Conservation (phyloP, 2,113 vertebrate species). For the Catagonus wagneri region DNA sequence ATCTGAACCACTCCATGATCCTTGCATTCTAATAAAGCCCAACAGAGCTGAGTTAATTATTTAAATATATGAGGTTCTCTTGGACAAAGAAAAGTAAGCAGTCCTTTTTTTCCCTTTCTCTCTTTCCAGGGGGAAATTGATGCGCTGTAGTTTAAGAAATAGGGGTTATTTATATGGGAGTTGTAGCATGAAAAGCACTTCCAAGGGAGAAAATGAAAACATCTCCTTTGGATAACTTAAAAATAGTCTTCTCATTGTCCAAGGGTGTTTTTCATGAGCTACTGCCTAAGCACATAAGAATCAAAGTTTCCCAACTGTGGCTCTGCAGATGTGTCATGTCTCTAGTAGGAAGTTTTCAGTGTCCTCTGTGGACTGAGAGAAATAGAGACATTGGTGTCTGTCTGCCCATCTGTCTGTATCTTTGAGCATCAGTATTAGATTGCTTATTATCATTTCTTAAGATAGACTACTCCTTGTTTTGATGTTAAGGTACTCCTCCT, state of each 20-base stretch:
- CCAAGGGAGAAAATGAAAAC: slow-evolving; percentile 53
- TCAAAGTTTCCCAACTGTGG: neutral
- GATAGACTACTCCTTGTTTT: neutral
- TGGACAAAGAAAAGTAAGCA: neutral
- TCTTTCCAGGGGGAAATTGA: slow-evolving; percentile 18
- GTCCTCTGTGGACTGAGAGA: neutral
- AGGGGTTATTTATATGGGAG: neutral
- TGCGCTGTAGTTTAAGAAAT: slow-evolving; percentile 10
- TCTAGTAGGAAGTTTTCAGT: slow-evolving; percentile 20
- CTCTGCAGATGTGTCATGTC: neutral
- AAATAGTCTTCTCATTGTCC: slow-evolving; percentile 55
- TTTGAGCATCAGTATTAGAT: neutral
- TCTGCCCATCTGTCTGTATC: neutral
- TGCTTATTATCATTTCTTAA: slow-evolving; percentile 41
- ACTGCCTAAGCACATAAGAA: slow-evolving; percentile 29
- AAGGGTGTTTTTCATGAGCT: slow-evolving; percentile 12
- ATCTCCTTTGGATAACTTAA: slow-evolving; percentile 48
- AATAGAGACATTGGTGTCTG: neutral
- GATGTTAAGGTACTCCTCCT: neutral
- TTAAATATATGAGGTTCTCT: neutral
- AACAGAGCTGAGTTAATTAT: slow-evolving; percentile 31
- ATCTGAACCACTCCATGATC: neutral
- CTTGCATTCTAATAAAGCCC: slow-evolving; percentile 16
- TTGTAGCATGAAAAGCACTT: slow-evolving; percentile 26
- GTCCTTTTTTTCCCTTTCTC: neutral